Base-by-base conservation (phyloP, 2,888 invertebrate species). In the Iphiclides podalirius region DNA sequence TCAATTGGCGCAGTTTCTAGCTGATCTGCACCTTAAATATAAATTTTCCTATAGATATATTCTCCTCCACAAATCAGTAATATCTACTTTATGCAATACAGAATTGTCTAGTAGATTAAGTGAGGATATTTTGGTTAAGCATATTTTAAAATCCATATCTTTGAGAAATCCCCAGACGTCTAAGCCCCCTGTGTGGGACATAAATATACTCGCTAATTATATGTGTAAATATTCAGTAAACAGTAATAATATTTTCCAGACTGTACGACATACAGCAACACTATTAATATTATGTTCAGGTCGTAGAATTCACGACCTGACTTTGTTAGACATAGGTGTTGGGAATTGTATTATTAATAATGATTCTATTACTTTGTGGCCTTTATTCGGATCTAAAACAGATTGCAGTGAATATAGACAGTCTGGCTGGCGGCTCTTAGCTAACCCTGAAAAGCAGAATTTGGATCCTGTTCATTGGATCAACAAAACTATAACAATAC, bases 351-450 rank as follows among this genome's bases (percentile, higher is more conserved):
- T 35, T 13, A 14, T 13, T 4, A 8, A 13, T 4, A 8, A 35
- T 8, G 35, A 35, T 4, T 14, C 9, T 11, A 52, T 14, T 33
- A 47, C 44, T 4, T 40, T 63, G 1, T 58, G 52, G 52, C 53
- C 54, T 11, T 6, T 13, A 9, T 52, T 47, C 14, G 53, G 52
- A 4, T 56, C 56, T 6, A 62, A 61, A 48, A 60, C 61, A 1
- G 61, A 62, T 35, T 15, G 47, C 1, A 6, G 20, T 8, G 38
- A 20, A 1, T 34, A 53, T 15, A 49, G 53, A 31, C 60, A 60
- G 26, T 61, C 59, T 0, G 58, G 54, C 0, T 59, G 60, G 59
- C 50, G 47, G 13, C 33, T 59, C 6, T 4, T 20, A 0, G 2
- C 15, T 3, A 54, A 53, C 35, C 4, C 28, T 7, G 12, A 42